Base-by-base conservation (phyloP, 1,140 invertebrate genomes). In the Drosophila suzukii region DNA sequence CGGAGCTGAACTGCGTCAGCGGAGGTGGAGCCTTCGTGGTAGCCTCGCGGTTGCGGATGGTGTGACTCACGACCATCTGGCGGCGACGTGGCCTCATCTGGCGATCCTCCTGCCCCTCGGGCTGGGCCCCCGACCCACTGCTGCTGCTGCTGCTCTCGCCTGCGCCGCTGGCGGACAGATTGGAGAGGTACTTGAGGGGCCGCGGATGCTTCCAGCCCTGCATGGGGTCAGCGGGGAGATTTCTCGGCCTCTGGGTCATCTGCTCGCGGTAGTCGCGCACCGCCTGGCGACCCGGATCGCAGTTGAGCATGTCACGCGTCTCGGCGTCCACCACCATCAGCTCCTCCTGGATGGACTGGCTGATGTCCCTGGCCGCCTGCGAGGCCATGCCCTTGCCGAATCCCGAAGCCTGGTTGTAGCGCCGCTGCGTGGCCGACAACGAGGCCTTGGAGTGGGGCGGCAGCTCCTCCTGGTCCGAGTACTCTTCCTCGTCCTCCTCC, bases 281-380 rank as follows among this genome's bases (percentile, higher is more conserved):
- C 0, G 44, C 38, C 0, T 58, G 30, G 13, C 53, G 66, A 1
- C 1, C 7, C 0, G 46, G 54, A n/a, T 70, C 46, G 20, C 51
- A 76, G 13, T 66, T 84, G 3, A 86, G 63, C 3, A 79, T 54
- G 2, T 44, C 24, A 3, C 36, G 47, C 11, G 47, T 34, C 34
- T 82, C 81, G 0, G 58, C 72, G 1, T 24, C 27, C 2, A 51
- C 15, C 44, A 82, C 72, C 84, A 89, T 89, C 11, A 89, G 56
- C 3, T 89, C 84, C 0, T 73, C 49, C 17, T 72, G 65, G 8
- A 89, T 89, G 36, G 85, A 75, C 0, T 39, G 57, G 50, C 84
- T 89, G 0, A 86, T 88, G 4, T 82, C 59, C 6, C 7, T 46
- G 20, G 75, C 79, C 39, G 63, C 11, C 6, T 65, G 38, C 0